These are phyloP conservation scores for Emmelina monodactyla DNA, from an alignment of 2,888 invertebrate genomes.

Conservation along the genomic window DNA sequence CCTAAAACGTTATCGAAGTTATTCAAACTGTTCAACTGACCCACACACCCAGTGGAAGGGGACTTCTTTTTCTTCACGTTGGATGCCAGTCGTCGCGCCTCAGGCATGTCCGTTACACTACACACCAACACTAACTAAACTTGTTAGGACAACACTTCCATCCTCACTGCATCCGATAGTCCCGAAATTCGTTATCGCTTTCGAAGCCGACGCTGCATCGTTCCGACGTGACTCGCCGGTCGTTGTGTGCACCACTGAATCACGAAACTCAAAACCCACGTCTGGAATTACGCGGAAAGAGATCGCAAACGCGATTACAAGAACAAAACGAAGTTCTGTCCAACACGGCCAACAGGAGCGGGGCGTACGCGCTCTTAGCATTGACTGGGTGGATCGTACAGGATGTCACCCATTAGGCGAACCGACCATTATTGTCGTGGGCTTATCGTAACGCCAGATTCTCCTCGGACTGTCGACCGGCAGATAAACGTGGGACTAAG, in stretches of 20 bases:
- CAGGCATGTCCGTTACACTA: slow-evolving; percentile 56
- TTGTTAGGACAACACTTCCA: slow-evolving; percentile 37
- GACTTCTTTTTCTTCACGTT: slow-evolving; percentile 61
- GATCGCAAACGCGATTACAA: slow-evolving; percentile 24
- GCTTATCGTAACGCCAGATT: slow-evolving; percentile 52
- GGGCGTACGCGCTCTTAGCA: slow-evolving; percentile 43
- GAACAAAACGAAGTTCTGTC: slow-evolving; percentile 20
- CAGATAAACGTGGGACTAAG: slow-evolving; percentile 30
- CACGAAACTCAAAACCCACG: slow-evolving; percentile 1
- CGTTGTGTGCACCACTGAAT: background rate
- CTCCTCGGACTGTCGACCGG: slow-evolving; percentile 40
- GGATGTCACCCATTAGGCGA: slow-evolving; percentile 58
- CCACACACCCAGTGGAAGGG: too few species aligned
- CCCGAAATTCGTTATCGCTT: slow-evolving; percentile 14
- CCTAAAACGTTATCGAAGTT: slow-evolving; percentile 61
- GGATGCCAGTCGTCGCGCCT: slow-evolving; percentile 45
- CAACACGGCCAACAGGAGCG: slow-evolving; percentile 25
- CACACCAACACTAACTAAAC: slow-evolving; percentile 27
- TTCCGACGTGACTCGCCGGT: background rate
- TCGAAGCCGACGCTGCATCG: slow-evolving; percentile 9
- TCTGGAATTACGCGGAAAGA: slow-evolving; percentile 20
- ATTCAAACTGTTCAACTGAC: slow-evolving; percentile 39
- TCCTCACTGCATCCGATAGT: slow-evolving; percentile 49
- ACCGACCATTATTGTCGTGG: slow-evolving; percentile 59
- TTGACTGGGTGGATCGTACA: slow-evolving; percentile 52